These are phyloP conservation scores for Neotragus pygmaeus DNA, from an alignment of 2,113 vertebrate genomes.

Conservation along the genomic window DNA sequence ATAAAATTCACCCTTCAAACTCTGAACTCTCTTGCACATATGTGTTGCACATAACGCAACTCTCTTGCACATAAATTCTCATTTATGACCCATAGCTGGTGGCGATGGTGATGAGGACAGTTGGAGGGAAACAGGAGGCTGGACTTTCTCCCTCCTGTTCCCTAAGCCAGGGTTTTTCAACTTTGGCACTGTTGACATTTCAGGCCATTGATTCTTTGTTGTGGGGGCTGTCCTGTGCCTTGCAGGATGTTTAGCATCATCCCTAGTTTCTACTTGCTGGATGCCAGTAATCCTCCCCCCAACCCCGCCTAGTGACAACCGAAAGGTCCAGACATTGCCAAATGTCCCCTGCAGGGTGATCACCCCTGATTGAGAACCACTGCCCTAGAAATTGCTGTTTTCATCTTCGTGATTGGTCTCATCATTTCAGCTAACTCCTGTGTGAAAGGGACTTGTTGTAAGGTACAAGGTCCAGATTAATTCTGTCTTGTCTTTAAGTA, in stretches of 20 bases:
- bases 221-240: too few species aligned
- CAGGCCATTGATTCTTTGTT: background rate
- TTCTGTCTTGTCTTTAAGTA: background rate
- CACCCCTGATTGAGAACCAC: background rate
- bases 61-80: background rate
- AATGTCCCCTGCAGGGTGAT: background rate
- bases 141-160: background rate
- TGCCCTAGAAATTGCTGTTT: background rate
- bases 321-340: background rate
- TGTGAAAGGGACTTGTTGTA: background rate
- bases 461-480: background rate
- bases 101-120: background rate
- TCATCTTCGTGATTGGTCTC: background rate
- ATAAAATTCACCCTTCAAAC: background rate
- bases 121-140: background rate
- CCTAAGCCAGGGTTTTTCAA: too few species aligned
- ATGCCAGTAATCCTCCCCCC: background rate
- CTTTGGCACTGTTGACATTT: background rate
- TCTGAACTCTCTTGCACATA: background rate
- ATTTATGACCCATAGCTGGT: background rate
- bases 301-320: fast-evolving
- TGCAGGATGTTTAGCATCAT: too few species aligned
- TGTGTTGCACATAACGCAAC: background rate
- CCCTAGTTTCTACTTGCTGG: background rate
- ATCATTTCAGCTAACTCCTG: background rate